Percentiles rank a stretch among this genome's conserved stretches.
Evolutionary conservation across 2,113 vertebrate genomes (phyloP).

Genomic region (Dipodomys stephensi): DNA sequence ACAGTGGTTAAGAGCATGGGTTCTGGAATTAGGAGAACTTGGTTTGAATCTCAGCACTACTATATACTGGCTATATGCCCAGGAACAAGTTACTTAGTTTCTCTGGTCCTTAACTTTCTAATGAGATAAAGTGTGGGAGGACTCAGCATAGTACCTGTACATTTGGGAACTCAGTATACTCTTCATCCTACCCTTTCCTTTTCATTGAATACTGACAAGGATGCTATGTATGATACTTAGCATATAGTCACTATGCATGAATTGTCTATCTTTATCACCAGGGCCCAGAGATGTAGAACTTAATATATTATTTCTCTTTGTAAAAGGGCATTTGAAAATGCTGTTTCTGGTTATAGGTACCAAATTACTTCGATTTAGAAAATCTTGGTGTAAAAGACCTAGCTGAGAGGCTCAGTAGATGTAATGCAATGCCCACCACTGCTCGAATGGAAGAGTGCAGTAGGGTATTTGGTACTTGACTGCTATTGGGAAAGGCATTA

Average conservation of each 20-base stretch:
- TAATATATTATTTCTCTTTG: slow-evolving; percentile 30
- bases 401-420: not conserved
- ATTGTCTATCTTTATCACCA: slow-evolving; percentile 1
- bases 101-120: not conserved
- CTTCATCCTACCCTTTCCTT: not conserved
- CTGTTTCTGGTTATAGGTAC: slow-evolving; percentile 1
- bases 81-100: not conserved
- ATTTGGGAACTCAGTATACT: not conserved
- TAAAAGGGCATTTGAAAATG: not conserved
- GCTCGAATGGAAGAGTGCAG: not conserved
- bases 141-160: not conserved
- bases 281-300: not conserved
- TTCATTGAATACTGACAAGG: not conserved
- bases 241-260: not conserved
- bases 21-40: not conserved
- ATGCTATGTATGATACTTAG: not conserved
- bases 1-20: not conserved
- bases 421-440: not conserved
- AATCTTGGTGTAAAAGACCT: not conserved
- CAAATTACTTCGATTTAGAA: not conserved
- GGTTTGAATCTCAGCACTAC: not conserved
- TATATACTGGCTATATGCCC: not conserved
- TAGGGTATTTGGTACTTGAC: not conserved
- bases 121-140: not conserved
- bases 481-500: not conserved